These are phyloP conservation scores for Girardia tigrina DNA, from an alignment of 2,888 invertebrate genomes.

Conservation along the genomic window DNA sequence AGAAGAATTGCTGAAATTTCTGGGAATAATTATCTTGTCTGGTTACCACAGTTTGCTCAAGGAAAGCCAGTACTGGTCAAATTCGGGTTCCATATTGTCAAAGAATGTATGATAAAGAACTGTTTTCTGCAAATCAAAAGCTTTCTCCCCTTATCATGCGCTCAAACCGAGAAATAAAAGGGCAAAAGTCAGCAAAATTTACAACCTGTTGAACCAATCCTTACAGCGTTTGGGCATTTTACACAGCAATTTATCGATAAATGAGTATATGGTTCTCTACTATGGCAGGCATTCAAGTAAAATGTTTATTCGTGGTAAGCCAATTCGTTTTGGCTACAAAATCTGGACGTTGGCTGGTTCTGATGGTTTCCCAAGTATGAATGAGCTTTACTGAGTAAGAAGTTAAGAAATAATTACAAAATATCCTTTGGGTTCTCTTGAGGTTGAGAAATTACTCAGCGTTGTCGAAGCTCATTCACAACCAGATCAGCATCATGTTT, in stretches of 20 bases:
- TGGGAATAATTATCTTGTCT: too few relatives aligned
- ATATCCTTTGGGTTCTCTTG: slow-evolving; percentile 10
- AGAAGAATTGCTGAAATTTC: too few relatives aligned
- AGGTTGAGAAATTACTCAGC: neutral
- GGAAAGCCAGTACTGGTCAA: too few relatives aligned
- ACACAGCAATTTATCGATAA: neutral
- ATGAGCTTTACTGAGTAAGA: slow-evolving; percentile 7
- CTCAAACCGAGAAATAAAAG: slow-evolving; percentile 33
- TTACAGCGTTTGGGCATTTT: neutral
- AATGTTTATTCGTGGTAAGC: slow-evolving; percentile 25
- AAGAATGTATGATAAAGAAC: too few relatives aligned
- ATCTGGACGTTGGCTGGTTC: slow-evolving; percentile 6
- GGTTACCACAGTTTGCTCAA: too few relatives aligned
- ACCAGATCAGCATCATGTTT: neutral
- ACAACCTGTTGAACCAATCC: neutral
- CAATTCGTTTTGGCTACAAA: slow-evolving; percentile 28
- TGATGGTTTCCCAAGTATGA: slow-evolving; percentile 15
- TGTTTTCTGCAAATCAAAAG: too few relatives aligned
- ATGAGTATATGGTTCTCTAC: slow-evolving; percentile 26
- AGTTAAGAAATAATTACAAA: slow-evolving; percentile 4
- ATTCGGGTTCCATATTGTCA: too few relatives aligned
- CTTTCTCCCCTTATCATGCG: too few relatives aligned
- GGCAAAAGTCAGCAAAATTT: slow-evolving; percentile 28
- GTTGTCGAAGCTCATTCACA: slow-evolving; percentile 13
- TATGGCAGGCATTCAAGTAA: slow-evolving; percentile 27